Evolutionary conservation across 2,113 vertebrate genomes (phyloP).

Genomic region (Mus pahari): DNA sequence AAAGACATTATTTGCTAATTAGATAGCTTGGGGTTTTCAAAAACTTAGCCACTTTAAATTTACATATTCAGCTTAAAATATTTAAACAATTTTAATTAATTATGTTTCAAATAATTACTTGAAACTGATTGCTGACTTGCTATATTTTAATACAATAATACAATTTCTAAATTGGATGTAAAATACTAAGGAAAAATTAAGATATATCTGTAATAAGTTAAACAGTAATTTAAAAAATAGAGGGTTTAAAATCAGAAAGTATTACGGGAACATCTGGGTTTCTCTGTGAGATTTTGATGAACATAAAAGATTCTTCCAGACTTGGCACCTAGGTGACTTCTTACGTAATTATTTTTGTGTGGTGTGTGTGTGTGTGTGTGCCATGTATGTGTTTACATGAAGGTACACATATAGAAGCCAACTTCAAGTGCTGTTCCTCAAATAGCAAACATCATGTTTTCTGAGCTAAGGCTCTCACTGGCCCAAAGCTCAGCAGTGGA

Average conservation of each 20-base stretch:
- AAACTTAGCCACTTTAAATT: constrained; percentile 53
- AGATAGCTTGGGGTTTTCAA: neutral
- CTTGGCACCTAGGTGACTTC: neutral
- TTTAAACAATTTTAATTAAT: constrained; percentile 66
- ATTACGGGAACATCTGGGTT: neutral
- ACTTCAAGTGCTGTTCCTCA: neutral
- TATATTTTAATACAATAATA: constrained; percentile 25
- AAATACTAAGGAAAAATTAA: constrained; percentile 31
- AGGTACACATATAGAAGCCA: neutral
- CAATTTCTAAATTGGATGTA: constrained; percentile 42
- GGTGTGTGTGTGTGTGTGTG: neutral
- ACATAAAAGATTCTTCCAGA: neutral
- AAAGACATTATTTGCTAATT: constrained; percentile 35
- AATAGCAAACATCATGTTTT: neutral
- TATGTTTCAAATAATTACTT: constrained; percentile 50
- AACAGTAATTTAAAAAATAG: constrained; percentile 57
- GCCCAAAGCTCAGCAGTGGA: neutral
- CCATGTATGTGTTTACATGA: neutral
- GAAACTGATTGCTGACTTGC: constrained; percentile 45
- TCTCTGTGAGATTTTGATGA: neutral
- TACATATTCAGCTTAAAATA: constrained; percentile 54
- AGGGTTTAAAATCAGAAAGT: neutral
- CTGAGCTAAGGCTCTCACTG: neutral
- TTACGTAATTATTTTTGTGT: neutral
- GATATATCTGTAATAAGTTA: constrained; percentile 32